Percentiles rank a stretch among this genome's conserved stretches.
These are phyloP conservation scores for Ylistrum balloti DNA, from an alignment of 1,140 invertebrate genomes.

Conservation along the genomic window DNA sequence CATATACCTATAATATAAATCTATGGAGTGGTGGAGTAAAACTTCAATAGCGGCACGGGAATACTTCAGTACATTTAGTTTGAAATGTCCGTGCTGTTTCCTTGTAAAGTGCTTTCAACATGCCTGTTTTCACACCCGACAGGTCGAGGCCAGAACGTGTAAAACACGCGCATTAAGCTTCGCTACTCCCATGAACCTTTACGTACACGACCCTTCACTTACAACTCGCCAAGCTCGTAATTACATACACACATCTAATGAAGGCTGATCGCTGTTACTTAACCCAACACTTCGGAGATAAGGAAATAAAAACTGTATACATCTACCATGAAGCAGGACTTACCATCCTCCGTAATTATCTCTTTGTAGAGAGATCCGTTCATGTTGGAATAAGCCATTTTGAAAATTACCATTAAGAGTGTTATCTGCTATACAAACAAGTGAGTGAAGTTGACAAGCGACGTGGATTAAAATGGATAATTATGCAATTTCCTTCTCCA, in stretches of 20 bases:
- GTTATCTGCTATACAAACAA: slow-evolving; percentile 22
- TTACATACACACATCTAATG: slow-evolving; percentile 31
- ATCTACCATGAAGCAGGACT: background rate
- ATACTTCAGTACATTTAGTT: background rate
- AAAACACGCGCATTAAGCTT: slow-evolving; percentile 4
- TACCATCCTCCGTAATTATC: slow-evolving; percentile 1
- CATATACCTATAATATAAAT: background rate
- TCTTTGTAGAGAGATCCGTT: slow-evolving; percentile 21
- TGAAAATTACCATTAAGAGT: slow-evolving; percentile 39
- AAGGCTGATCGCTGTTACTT: slow-evolving; percentile 1
- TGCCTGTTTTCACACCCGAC: slow-evolving; percentile 23
- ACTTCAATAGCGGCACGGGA: background rate
- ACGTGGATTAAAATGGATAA: slow-evolving; percentile 35
- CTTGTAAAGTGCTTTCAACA: background rate
- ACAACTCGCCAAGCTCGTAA: slow-evolving; percentile 25
- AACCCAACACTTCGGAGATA: slow-evolving; percentile 25
- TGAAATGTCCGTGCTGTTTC: background rate
- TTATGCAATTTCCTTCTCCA: slow-evolving; percentile 38
- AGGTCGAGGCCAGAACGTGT: background rate
- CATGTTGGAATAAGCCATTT: slow-evolving; percentile 26
- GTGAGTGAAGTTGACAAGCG: slow-evolving; percentile 19
- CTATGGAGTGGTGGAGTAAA: background rate
- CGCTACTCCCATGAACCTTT: background rate
- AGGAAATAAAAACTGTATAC: slow-evolving; percentile 17
- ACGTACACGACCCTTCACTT: slow-evolving; percentile 14